Base-by-base conservation (phyloP, 2,113 vertebrate genomes). In the Seriola dumerili region DNA sequence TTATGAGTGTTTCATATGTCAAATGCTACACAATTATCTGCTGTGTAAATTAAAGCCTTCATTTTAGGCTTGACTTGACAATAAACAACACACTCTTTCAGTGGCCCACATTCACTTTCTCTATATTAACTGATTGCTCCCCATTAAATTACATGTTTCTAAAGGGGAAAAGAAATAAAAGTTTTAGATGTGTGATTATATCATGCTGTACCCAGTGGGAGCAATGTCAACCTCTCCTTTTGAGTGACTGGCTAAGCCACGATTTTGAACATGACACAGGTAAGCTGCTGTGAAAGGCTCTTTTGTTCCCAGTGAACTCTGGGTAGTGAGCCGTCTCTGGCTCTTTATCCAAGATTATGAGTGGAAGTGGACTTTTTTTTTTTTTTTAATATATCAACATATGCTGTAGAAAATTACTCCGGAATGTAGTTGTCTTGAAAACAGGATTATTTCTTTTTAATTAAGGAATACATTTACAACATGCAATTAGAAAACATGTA, bases 201-300 rank as follows among this genome's bases (percentile, higher is more conserved):
- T 34, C 4, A 55, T 62, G 46, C 32, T 40, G 16, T n/a, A 25
- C 8, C 19, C 57, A 63, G 36, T 34, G 42, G n/a, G 57, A 88
- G 72, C 42, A 55, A 46, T 62, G 75, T 71, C 75, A 81, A 67
- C 25, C 68, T 87, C 84, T 88, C 19, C 58, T n/a, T 77, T 42
- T 29, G 78, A 81, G 59, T 55, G 63, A 73, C 32, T 40, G 12
- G 34, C 74, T 85, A 61, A 93, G 72, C 79, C 57, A n/a, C 25
- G 19, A 38, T 85, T 78, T 76, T 88, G 64, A 77, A 82, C 83
- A 76, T 68, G 65, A 66, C 67, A 55, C 76, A 84, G 71, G 80
- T 84, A 90, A 90, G 77, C 81, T 80, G 65, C 70, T 48, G 48
- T 94, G 86, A 94, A 94, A 89, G 88, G 80, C 72, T 21, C 59